phyloP scores from a whole-genome alignment of 2,113 vertebrate species.

The Alces alces region DNA sequence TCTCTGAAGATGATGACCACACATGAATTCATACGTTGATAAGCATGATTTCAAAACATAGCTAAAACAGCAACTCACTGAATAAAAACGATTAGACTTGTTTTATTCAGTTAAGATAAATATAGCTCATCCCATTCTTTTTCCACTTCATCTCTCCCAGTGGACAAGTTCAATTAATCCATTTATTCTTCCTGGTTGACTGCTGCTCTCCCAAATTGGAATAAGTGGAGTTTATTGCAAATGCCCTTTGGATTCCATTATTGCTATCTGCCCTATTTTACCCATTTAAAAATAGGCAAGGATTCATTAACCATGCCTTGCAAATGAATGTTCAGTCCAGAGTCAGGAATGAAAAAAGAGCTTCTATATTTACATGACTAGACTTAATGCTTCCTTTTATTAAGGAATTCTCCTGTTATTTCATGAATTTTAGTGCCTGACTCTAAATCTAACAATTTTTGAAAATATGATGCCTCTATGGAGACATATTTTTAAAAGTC shows the following conservation, averaged over 20 bases:
- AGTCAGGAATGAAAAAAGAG: constrained; percentile 66
- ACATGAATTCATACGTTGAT: constrained; percentile 33
- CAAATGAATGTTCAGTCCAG: constrained; percentile 54
- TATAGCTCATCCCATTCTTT: constrained; percentile 46
- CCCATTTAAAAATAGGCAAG: constrained; percentile 55
- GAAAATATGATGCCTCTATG: background rate
- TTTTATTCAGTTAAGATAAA: constrained; percentile 59
- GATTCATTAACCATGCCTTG: constrained; percentile 55
- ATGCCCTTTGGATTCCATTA: constrained; percentile 61
- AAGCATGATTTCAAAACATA: constrained; percentile 41
- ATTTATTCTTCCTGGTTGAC: constrained; percentile 68
- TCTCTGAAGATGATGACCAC: constrained; percentile 38
- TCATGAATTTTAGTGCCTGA: constrained; percentile 19
- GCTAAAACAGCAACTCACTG: constrained; percentile 45
- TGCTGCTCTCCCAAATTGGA: constrained; percentile 70
- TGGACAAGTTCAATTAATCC: constrained; percentile 69
- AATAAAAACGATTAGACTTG: constrained; percentile 60
- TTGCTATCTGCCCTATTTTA: constrained; percentile 58
- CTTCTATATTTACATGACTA: constrained; percentile 42
- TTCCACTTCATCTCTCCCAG: constrained; percentile 46
- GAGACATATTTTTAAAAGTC: background rate
- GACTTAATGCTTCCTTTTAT: constrained; percentile 52
- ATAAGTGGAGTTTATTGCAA: constrained; percentile 51
- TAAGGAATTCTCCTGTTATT: constrained; percentile 49
- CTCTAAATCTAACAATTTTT: background rate